phyloP scores from a whole-genome alignment of 2,888 invertebrate species.

The Craniophora ligustri region DNA sequence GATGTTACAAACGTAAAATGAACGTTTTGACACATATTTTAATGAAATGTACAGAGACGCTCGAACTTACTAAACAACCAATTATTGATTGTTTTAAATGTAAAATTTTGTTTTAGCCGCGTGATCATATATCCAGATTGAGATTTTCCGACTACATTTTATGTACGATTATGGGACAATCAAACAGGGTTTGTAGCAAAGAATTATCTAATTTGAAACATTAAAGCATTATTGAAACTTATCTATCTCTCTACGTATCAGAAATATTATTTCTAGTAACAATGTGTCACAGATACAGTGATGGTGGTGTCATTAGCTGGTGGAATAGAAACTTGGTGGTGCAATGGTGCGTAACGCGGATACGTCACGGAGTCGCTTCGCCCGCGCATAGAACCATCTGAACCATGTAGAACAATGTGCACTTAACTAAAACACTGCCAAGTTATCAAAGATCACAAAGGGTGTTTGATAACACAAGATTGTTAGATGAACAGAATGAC shows the following conservation, averaged over 20 bases:
- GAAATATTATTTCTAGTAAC: slow-evolving; percentile 2
- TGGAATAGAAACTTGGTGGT: slow-evolving; percentile 77
- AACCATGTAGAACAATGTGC: slow-evolving; percentile 31
- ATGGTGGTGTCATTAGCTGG: slow-evolving; percentile 68
- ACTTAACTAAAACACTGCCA: slow-evolving; percentile 19
- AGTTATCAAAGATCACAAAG: slow-evolving; percentile 18
- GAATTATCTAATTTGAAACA: too few species aligned
- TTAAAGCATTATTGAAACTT: too few species aligned
- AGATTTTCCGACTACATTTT: too few species aligned
- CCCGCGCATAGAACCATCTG: slow-evolving; percentile 52
- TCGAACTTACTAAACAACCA: too few species aligned
- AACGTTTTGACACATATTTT: too few species aligned
- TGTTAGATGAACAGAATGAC: slow-evolving; percentile 2
- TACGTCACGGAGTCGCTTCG: slow-evolving; percentile 66
- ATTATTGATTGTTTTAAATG: too few species aligned
- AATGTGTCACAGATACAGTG: slow-evolving; percentile 42
- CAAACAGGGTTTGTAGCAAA: too few species aligned
- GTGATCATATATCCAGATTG: too few species aligned
- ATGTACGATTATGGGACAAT: too few species aligned
- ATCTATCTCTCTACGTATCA: not conserved
- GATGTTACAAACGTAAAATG: too few species aligned
- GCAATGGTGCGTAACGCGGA: slow-evolving; percentile 77
- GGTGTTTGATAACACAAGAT: slow-evolving; percentile 5
- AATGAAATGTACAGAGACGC: too few species aligned
- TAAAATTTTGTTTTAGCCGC: too few species aligned